Evolutionary conservation across 2,113 vertebrate genomes (phyloP), one percentile per base, ranked within the genome.

Genomic region (Tachysurus vachellii): DNA sequence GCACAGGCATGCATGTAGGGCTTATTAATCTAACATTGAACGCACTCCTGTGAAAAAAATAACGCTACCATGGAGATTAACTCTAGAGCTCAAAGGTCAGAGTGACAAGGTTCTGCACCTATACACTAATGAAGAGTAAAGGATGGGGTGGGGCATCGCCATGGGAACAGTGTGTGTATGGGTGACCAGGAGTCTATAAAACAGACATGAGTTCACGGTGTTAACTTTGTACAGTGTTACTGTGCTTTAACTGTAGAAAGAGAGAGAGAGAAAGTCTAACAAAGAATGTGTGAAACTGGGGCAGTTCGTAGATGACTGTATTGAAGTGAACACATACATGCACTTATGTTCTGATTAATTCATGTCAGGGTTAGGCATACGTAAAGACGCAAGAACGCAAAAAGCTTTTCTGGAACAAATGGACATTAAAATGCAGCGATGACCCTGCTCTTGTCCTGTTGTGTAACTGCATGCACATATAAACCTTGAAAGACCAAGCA

Each of bases 21-120:
- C 56, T 83, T 31, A 54, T 8, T 90, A 54, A 83, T 88, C 83
- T n/a, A 47, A 44, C 0, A 8, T 68, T n/a, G 3, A 61, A 54
- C 54, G 16, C 61, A 54, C n/a, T 16, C 36, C 47, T 53, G 57
- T 44, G 21, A 81, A 64, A 84, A 59, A 81, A 80, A 64, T 42
- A 50, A 42, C 13, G 62, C 85, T 44, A 44, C 76, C 70, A 83
- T 85, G 54, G 79, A 53, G 61, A 83, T 66, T 88, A 80, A 86
- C 73, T 83, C 17, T 10, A 44, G 31, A 62, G 84, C 73, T 84
- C 81, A 88, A 88, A 62, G 66, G 77, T 88, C 77, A 88, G 57
- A 82, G 61, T 81, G 75, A 82, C 47, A 28, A 77, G 42, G 64
- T 50, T 84, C 59, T 86, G 31, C 26, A 68, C 81, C 76, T 81